phyloP scores from a whole-genome alignment of 2,888 invertebrate genomes.

The Yponomeuta plumbellus region DNA sequence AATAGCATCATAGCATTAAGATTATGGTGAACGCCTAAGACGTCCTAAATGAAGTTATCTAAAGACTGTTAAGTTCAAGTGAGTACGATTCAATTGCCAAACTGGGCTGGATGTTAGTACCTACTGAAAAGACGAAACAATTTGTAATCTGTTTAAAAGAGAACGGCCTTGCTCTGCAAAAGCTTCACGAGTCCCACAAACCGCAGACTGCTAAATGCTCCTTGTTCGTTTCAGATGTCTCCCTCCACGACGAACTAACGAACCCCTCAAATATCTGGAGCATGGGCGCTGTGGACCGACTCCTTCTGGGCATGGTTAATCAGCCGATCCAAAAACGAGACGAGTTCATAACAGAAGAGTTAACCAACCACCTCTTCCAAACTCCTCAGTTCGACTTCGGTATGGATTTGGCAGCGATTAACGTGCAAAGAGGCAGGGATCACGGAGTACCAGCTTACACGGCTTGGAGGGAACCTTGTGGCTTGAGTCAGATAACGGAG shows the following conservation, averaged over 20 bases:
- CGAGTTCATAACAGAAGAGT: conserved; percentile 86
- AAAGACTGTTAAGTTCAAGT: too few relatives aligned
- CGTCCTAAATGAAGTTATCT: too few relatives aligned
- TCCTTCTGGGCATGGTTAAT: conserved; percentile 85
- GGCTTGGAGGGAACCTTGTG: conserved; percentile 87
- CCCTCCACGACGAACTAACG: conserved; percentile 86
- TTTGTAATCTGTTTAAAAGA: too few relatives aligned
- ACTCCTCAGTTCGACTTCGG: conserved; percentile 82
- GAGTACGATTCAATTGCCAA: too few relatives aligned
- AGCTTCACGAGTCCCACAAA: too few relatives aligned
- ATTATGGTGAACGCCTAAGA: too few relatives aligned
- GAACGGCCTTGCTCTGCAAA: too few relatives aligned
- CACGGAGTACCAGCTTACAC: conserved; percentile 90
- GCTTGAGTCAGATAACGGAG: conserved; percentile 78
- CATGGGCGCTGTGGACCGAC: conserved; percentile 86
- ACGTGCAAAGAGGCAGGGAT: conserved; percentile 90
- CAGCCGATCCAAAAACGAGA: conserved; percentile 87
- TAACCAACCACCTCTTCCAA: conserved; percentile 90
- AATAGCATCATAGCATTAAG: too few relatives aligned
- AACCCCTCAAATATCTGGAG: conserved; percentile 84
- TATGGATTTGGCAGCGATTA: conserved; percentile 91
- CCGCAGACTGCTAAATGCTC: background rate
- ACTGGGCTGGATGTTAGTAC: too few relatives aligned
- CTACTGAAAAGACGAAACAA: too few relatives aligned
- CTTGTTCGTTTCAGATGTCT: conserved; percentile 77